These are phyloP conservation scores for Seira sanloemensis DNA, from an alignment of 2,888 invertebrate genomes.

Conservation along the genomic window DNA sequence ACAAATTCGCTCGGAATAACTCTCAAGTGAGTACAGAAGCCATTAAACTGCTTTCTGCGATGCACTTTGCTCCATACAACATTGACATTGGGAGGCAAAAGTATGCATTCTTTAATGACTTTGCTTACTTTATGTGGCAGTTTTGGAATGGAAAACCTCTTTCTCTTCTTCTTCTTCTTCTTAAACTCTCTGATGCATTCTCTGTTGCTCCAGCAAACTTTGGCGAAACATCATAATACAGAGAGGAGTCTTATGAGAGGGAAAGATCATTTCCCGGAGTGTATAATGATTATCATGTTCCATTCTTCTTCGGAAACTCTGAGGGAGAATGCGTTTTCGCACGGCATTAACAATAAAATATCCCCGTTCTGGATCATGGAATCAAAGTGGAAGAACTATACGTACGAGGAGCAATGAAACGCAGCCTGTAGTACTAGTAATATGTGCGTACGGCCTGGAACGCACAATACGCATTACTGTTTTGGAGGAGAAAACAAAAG, in stretches of 20 bases:
- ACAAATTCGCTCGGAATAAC: not conserved
- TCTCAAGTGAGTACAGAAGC: not conserved
- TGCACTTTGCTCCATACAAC: not conserved
- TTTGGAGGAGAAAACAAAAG: not conserved
- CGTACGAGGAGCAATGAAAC: not conserved
- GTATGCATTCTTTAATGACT: not conserved
- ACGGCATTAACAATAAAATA: conserved; percentile 35
- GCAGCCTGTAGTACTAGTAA: not conserved
- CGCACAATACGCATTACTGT: not conserved
- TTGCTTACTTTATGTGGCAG: conserved; percentile 34
- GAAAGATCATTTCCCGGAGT: conserved; percentile 19
- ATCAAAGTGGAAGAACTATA: not conserved
- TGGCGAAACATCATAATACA: not conserved
- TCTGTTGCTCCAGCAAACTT: not conserved
- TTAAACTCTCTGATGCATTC: not conserved
- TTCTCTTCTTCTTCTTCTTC: not conserved
- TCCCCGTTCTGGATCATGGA: conserved; percentile 29
- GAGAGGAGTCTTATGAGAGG: not conserved
- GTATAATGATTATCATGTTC: conserved; percentile 24
- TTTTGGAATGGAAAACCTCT: conserved; percentile 5
- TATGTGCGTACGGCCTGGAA: not conserved
- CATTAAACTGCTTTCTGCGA: not conserved
- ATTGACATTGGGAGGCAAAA: conserved; percentile 27
- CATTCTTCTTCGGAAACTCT: not conserved
- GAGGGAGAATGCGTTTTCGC: conserved; percentile 10